phyloP scores from a whole-genome alignment of 1,140 invertebrate species.

The Aphelenchoides besseyi region DNA sequence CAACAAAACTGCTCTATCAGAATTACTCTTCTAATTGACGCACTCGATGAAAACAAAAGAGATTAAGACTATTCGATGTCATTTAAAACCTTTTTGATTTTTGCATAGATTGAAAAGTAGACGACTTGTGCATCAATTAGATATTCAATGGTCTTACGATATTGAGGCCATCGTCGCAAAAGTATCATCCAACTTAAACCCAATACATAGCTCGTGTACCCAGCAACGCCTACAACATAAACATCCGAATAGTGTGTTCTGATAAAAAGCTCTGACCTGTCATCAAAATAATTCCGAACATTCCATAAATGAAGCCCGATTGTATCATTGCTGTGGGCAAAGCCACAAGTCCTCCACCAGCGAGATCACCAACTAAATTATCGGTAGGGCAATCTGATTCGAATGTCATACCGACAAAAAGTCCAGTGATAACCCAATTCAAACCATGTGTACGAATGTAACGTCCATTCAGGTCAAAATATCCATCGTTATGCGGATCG shows the following conservation, averaged over 20 bases:
- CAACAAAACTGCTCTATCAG: no score
- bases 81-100: no score
- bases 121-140: not conserved
- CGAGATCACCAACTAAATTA: slow-evolving; percentile 59
- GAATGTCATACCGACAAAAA: no score
- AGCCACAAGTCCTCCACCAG: slow-evolving; percentile 58
- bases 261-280: no score
- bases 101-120: not conserved
- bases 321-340: slow-evolving; percentile 59
- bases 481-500: slow-evolving; percentile 16
- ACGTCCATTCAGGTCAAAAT: slow-evolving; percentile 12
- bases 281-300: slow-evolving; percentile 50
- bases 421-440: slow-evolving; percentile 51
- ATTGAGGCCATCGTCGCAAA: slow-evolving; percentile 70
- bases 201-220: slow-evolving; percentile 63
- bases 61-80: no score
- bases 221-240: slow-evolving; percentile 39
- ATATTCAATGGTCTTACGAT: slow-evolving; percentile 67
- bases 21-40: no score
- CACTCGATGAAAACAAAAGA: no score
- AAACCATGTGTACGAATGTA: slow-evolving; percentile 32
- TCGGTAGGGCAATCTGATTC: slow-evolving; percentile 34
- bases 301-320: slow-evolving; percentile 47
- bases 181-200: slow-evolving; percentile 73
- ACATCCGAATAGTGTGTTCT: no score